A percentile compares a stretch with the other conserved stretches of the same genome.
Conservation (phyloP, 2,888 invertebrate species). For the Nineta flava region DNA sequence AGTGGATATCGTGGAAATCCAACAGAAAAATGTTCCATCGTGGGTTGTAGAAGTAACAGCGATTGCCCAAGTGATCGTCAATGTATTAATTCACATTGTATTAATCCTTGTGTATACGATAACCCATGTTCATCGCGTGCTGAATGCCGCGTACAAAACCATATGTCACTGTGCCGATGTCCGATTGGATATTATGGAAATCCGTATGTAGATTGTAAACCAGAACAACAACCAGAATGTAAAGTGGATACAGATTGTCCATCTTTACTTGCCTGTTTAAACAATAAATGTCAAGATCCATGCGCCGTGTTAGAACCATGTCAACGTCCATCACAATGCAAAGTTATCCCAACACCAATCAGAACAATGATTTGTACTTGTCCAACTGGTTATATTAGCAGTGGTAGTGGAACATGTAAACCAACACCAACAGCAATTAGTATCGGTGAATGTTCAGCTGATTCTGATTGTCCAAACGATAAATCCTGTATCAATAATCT, state of each 20-base stretch:
- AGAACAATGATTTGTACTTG: constrained; percentile 83
- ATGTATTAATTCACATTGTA: constrained; percentile 73
- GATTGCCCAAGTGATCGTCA: constrained; percentile 76
- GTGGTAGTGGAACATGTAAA: constrained; percentile 64
- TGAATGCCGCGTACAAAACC: constrained; percentile 66
- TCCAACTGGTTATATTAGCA: constrained; percentile 74
- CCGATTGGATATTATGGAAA: constrained; percentile 59
- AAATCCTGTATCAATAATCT: constrained; percentile 66
- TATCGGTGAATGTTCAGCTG: constrained; percentile 53
- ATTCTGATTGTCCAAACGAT: constrained; percentile 61
- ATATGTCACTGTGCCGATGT: constrained; percentile 74
- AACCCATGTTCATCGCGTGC: constrained; percentile 64
- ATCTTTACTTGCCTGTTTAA: constrained; percentile 61
- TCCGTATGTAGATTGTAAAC: constrained; percentile 64
- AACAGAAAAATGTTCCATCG: constrained; percentile 52
- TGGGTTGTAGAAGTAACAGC: constrained; percentile 73
- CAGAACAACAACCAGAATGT: constrained; percentile 60
- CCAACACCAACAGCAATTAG: constrained; percentile 47
- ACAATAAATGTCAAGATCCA: constrained; percentile 68
- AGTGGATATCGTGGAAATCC: constrained; percentile 71
- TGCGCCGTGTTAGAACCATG: constrained; percentile 67
- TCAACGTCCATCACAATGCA: constrained; percentile 60
- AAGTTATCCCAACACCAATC: constrained; percentile 69
- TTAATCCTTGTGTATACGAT: constrained; percentile 65
- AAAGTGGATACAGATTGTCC: constrained; percentile 71